Evolutionary conservation across 2,797 vertebrate species (phyloP).

Genomic region (Tinamus major): DNA sequence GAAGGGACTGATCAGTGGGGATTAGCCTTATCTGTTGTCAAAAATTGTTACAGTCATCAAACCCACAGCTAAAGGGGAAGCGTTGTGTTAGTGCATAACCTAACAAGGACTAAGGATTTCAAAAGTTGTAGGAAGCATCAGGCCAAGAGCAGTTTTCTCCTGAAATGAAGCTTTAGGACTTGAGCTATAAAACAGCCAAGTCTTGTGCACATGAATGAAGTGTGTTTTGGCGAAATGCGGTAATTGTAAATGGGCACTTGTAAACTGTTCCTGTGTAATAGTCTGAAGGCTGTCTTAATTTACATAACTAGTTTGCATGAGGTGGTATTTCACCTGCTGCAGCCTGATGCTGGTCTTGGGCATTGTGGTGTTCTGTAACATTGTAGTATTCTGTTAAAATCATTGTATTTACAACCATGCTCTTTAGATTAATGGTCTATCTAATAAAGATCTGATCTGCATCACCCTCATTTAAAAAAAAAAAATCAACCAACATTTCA

Average conservation of each 20-base stretch:
- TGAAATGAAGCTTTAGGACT: neutral
- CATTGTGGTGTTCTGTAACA: too few species aligned
- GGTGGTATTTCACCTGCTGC: neutral
- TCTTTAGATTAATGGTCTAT: neutral
- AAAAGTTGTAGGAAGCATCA: neutral
- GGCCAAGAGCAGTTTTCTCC: neutral
- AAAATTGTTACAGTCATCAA: neutral
- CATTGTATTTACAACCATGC: neutral
- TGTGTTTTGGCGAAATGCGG: rapidly evolving
- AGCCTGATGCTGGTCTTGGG: too few species aligned
- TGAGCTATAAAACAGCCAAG: neutral
- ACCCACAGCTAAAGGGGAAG: neutral
- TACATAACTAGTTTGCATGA: neutral
- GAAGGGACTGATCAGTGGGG: neutral
- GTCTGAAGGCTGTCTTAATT: neutral
- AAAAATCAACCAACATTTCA: neutral
- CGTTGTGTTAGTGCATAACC: neutral
- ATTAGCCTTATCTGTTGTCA: neutral
- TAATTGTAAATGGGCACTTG: neutral
- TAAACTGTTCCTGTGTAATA: neutral
- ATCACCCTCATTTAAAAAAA: neutral
- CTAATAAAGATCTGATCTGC: too few species aligned
- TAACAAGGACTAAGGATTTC: neutral
- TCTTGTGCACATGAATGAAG: neutral
- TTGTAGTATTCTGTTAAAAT: neutral